A percentile compares a stretch with the other conserved stretches of the same genome.
These are phyloP conservation scores for Synodontis membranacea DNA, from an alignment of 2,113 vertebrate genomes.

Conservation along the genomic window DNA sequence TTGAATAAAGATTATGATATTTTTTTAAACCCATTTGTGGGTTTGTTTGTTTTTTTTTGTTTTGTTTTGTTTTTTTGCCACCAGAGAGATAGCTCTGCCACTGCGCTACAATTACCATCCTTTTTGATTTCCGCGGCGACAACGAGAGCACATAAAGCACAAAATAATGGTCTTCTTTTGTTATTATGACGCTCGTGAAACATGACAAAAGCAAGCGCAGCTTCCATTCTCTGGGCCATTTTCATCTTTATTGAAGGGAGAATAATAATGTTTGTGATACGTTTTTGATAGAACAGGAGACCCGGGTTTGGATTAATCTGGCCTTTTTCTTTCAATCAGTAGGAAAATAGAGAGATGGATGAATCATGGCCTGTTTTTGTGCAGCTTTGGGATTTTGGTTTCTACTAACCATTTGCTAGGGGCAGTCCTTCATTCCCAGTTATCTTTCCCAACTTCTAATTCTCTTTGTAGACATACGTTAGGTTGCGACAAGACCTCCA, in stretches of 20 bases:
- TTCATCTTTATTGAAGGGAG: background rate
- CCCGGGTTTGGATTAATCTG: background rate
- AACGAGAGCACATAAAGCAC: no score
- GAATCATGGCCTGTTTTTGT: background rate
- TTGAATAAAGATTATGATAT: background rate
- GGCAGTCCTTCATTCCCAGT: background rate
- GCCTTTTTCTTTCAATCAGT: background rate
- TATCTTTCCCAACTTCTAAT: background rate
- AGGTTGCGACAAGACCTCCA: background rate
- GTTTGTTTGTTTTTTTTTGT: background rate
- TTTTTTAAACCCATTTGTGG: background rate
- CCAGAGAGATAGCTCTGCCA: no score
- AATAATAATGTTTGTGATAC: background rate
- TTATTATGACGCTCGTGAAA: background rate
- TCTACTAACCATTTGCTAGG: background rate
- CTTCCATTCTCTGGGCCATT: background rate
- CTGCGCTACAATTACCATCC: background rate
- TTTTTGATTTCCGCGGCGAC: background rate
- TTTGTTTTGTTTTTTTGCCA: background rate
- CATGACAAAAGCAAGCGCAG: conserved; percentile 26
- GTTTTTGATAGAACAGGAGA: background rate
- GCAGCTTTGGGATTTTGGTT: background rate
- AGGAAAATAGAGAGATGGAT: background rate
- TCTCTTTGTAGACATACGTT: background rate
- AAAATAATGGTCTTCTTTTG: background rate